phyloP scores from a whole-genome alignment of 2,888 invertebrate genomes.

The Apoda limacodes region DNA sequence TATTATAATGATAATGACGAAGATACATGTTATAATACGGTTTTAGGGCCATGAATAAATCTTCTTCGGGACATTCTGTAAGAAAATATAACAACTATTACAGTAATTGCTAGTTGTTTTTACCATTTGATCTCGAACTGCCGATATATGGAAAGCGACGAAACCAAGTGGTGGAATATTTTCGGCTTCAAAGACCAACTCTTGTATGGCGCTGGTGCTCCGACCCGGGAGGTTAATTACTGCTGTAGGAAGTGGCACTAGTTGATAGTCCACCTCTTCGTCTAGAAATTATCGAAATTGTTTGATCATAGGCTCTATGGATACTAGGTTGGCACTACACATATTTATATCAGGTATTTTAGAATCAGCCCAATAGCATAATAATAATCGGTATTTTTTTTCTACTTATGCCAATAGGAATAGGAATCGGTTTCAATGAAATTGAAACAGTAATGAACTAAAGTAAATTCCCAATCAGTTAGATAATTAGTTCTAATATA shows the following conservation, averaged over 20 bases:
- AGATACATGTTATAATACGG: too few relatives aligned
- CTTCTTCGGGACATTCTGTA: too few relatives aligned
- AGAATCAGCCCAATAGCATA: not conserved
- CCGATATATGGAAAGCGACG: constrained; percentile 49
- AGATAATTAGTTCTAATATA: too few relatives aligned
- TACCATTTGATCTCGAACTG: constrained; percentile 49
- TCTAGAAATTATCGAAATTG: constrained; percentile 30
- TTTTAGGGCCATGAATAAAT: too few relatives aligned
- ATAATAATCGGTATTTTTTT: not conserved
- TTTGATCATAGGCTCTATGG: too few relatives aligned
- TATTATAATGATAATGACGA: too few relatives aligned
- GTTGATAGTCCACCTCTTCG: constrained; percentile 63
- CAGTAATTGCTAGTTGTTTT: constrained; percentile 9
- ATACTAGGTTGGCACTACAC: too few relatives aligned
- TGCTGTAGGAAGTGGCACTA: constrained; percentile 57
- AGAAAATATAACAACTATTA: too few relatives aligned
- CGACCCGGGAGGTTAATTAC: constrained; percentile 74
- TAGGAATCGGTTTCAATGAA: too few relatives aligned
- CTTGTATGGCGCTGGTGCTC: constrained; percentile 66
- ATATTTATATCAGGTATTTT: constrained; percentile 12
- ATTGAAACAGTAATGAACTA: too few relatives aligned
- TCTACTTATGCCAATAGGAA: too few relatives aligned
- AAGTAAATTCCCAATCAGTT: too few relatives aligned
- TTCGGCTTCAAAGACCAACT: constrained; percentile 69
- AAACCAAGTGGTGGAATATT: constrained; percentile 63